phyloP scores from a whole-genome alignment of 2,113 vertebrate species.

The Hippocampus guttulatus region DNA sequence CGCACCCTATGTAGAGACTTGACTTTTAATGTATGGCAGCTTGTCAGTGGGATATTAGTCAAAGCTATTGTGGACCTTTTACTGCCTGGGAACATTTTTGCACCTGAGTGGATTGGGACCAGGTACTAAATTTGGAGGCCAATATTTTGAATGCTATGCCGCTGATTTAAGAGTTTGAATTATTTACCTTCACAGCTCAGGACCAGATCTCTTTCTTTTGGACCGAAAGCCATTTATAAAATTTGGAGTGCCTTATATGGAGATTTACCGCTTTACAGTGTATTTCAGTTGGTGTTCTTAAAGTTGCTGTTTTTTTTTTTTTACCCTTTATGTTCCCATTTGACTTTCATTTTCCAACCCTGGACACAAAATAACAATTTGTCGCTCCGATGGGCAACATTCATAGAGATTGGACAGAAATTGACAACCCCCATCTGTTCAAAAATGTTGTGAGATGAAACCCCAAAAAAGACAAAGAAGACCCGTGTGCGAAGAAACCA shows the following conservation, averaged over 20 bases:
- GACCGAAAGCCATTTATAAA: background rate
- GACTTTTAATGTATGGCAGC: background rate
- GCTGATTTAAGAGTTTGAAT: background rate
- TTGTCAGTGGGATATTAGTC: background rate
- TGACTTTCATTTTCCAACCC: background rate
- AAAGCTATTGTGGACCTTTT: background rate
- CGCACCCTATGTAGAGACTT: background rate
- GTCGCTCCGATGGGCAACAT: background rate
- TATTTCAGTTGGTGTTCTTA: background rate
- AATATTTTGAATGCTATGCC: background rate
- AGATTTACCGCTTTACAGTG: background rate
- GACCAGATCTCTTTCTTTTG: background rate
- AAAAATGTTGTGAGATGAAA: background rate
- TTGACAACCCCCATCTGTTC: background rate
- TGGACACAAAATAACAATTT: background rate
- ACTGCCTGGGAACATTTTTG: background rate
- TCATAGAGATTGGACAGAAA: background rate
- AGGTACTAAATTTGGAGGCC: background rate
- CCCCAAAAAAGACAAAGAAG: background rate
- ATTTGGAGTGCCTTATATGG: background rate
- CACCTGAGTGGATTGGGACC: background rate
- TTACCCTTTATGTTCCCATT: background rate
- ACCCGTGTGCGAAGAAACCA: conserved; percentile 26
- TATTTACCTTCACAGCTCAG: background rate
- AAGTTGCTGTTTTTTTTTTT: background rate